Evolutionary conservation across 2,888 invertebrate species (phyloP), one percentile per base, ranked within the genome.

Genomic region (Ennomos quercinarius): DNA sequence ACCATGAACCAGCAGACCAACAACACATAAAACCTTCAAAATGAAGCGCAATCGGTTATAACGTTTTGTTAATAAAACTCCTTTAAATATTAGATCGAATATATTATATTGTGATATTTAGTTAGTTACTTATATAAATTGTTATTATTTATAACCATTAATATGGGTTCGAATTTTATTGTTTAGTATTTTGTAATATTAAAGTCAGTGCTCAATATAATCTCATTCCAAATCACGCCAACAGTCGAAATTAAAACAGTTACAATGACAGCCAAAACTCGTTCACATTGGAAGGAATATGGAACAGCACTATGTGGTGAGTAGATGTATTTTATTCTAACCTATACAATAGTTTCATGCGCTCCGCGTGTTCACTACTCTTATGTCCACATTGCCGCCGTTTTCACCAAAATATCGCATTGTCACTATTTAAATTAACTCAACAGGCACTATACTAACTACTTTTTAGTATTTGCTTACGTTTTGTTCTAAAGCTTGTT

Each of bases 251-350:
- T 73, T 78, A 76, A 75, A 81, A 78, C 78, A 80, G 75, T 81
- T 79, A 73, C 84, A 81, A 93, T 93, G 93, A 90, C 92, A 82
- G 87, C 90, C 80, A 91, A 89, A 87, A 86, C 90, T 86, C 90
- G 90, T 83, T 91, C 92, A 80, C 93, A 93, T 87, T 93, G 91
- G 93, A 93, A 93, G 87, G 93, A 93, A 90, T 93, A 93, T 86
- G 91, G 89, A 86, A 91, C 91, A 80, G 93, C 93, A 77, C 83
- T 93, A 73, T 93, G 91, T 87, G 93, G 93, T 93, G 77, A 93
- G 92, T 91, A 71, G 51, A 74, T 66, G 70, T 27, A 27, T 27
- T 27, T 6, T 4, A 27, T 86, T 83, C 85, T 91, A 90, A 89
- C 90, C 89, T 91, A 86, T 53, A 6, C 27, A 2, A 17, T 17